Evolutionary conservation across 2,888 invertebrate species (phyloP), one percentile per base, ranked within the genome.

Genomic region (Perizoma flavofasciatum): DNA sequence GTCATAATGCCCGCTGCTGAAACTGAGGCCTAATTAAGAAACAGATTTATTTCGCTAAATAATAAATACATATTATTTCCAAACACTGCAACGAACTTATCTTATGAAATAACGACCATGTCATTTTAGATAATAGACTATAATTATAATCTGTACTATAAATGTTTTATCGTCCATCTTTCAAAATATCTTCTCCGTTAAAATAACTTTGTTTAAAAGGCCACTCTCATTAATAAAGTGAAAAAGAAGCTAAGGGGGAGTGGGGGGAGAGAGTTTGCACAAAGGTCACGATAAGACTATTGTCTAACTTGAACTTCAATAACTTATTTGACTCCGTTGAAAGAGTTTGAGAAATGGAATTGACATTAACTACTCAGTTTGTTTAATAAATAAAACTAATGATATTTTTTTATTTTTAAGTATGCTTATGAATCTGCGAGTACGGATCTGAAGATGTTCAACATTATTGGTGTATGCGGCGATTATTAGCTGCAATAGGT

Each of bases 171-270:
- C 59, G 54, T 39, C 32, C 34, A 62, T 59, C 49, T 49, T 34
- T 45, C 11, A 43, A 53, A 57, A 57, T 52, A 55, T 55, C 48
- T 52, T 22, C 55, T 57, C 55, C 46, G 33, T 58, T 61, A 54
- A 65, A 64, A 68, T 62, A 65, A 64, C 49, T 62, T 56, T 61
- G 47, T 55, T 63, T 55, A 49, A 48, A 59, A 63, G 49, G 55
- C 49, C 63, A 55, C 51, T 60, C 50, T 60, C 60, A 62, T 68
- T 62, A 60, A 62, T 64, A 62, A 56, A 43, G 56, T 54, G 47
- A 60, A 61, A 59, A 65, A 63, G 57, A 61, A 45, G 57, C 55
- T 56, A 55, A 64, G 22, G 53, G 48, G 47, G 41, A 7, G 53
- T 34, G 49, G 41, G 49, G 10, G 40, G 40, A 22, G 35, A 51